These are phyloP conservation scores for Meteorus cinctellus DNA, from an alignment of 2,888 invertebrate species.

Conservation along the genomic window DNA sequence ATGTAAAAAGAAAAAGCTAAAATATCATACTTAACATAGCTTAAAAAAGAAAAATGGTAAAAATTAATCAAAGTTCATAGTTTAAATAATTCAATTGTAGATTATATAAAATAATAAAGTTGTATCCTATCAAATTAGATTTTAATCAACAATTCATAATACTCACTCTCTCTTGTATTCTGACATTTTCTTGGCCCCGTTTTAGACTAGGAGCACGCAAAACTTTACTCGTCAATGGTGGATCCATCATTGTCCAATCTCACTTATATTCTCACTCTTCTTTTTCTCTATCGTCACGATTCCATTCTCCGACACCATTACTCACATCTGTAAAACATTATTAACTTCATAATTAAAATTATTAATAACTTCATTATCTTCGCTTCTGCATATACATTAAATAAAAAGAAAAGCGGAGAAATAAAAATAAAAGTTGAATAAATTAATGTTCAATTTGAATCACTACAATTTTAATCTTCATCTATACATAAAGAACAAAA, in stretches of 20 bases:
- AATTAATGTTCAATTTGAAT: not conserved
- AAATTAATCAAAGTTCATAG: not conserved
- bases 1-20: slow-evolving; percentile 10
- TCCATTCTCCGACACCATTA: slow-evolving; percentile 55
- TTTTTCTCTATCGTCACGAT: slow-evolving; percentile 61
- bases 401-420: not conserved
- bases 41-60: not conserved
- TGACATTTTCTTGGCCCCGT: slow-evolving; percentile 85
- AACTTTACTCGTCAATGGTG: slow-evolving; percentile 78
- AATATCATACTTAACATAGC: not conserved
- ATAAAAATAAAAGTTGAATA: not conserved
- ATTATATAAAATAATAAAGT: not conserved
- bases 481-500: not conserved
- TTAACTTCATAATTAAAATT: not conserved
- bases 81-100: not conserved
- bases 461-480: not conserved
- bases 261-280: slow-evolving; percentile 42
- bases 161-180: slow-evolving; percentile 86
- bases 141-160: slow-evolving; percentile 61
- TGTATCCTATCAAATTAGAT: slow-evolving; percentile 54
- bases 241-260: slow-evolving; percentile 61
- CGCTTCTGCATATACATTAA: not conserved
- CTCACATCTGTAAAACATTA: slow-evolving; percentile 23
- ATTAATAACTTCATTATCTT: slow-evolving; percentile 10
- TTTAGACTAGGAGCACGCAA: slow-evolving; percentile 86